Conservation (phyloP, 2,113 vertebrate species). For the Aspidoscelis tigris region DNA sequence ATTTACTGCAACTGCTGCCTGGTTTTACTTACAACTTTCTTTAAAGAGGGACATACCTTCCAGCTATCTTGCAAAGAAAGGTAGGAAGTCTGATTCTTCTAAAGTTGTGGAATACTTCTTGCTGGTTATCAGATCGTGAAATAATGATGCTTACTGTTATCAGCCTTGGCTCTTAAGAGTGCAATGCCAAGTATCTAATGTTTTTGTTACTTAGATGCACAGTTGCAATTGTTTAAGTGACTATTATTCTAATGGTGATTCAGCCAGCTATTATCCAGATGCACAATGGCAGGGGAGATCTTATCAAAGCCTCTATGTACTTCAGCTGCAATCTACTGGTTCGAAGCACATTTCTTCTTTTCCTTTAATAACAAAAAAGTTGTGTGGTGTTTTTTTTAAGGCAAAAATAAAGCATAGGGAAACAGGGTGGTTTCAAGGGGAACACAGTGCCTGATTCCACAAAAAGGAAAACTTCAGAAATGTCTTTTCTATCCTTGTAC, state of each 20-base stretch:
- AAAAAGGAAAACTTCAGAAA: slow-evolving; percentile 49
- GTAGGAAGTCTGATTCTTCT: slow-evolving; percentile 90
- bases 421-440: slow-evolving; percentile 60
- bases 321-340: slow-evolving; percentile 50
- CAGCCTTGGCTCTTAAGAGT: slow-evolving; percentile 72
- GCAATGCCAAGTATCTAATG: slow-evolving; percentile 70
- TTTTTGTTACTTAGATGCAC: slow-evolving; percentile 72
- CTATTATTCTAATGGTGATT: slow-evolving; percentile 69
- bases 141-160: slow-evolving; percentile 75
- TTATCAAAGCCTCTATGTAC: slow-evolving; percentile 56
- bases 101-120: slow-evolving; percentile 76
- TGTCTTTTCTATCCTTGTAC: slow-evolving; percentile 51
- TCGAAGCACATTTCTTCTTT: slow-evolving; percentile 54
- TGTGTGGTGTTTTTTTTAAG: neutral
- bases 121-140: slow-evolving; percentile 77
- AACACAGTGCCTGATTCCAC: slow-evolving; percentile 35
- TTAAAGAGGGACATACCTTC: slow-evolving; percentile 83
- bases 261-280: slow-evolving; percentile 58
- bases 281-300: slow-evolving; percentile 59
- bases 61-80: slow-evolving; percentile 80
- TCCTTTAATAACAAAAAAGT: too few relatives aligned
- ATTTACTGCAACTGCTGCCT: slow-evolving; percentile 81
- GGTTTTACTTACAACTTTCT: slow-evolving; percentile 81
- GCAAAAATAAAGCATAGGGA: too few relatives aligned
- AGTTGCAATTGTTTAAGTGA: slow-evolving; percentile 74